Evolutionary conservation across 2,113 vertebrate genomes (phyloP).

Genomic region (Peromyscus polionotus): DNA sequence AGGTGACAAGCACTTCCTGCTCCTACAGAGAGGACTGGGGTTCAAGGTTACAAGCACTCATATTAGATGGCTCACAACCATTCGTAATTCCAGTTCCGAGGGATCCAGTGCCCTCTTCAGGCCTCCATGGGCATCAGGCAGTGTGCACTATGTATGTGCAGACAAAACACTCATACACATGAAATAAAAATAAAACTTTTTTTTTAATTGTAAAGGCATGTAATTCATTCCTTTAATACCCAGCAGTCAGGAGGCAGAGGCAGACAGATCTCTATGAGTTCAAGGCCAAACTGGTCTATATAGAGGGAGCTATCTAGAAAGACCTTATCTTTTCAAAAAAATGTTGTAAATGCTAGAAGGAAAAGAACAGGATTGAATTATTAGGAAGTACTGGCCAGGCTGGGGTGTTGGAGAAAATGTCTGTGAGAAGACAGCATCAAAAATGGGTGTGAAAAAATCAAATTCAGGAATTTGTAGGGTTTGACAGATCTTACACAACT

Average conservation of each 20-base stretch:
- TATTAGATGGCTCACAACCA: no score
- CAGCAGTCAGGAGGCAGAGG: neutral
- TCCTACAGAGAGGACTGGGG: neutral
- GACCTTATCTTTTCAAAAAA: neutral
- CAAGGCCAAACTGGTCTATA: neutral
- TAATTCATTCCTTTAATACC: neutral
- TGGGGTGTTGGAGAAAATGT: neutral
- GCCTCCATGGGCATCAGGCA: neutral
- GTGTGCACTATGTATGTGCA: no score
- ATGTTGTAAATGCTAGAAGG: neutral
- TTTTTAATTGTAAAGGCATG: neutral
- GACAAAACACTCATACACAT: neutral
- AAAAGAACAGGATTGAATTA: neutral
- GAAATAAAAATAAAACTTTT: neutral
- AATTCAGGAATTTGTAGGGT: neutral
- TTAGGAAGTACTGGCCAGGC: neutral
- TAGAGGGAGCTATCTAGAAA: neutral
- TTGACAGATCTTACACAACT: neutral
- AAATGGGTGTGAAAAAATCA: neutral
- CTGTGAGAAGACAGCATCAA: neutral
- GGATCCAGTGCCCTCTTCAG: neutral
- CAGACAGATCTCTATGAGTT: neutral
- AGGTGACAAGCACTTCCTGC: no score
- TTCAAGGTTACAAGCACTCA: neutral
- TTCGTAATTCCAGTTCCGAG: neutral